Evolutionary conservation across 2,888 invertebrate species (phyloP), one percentile per base, ranked within the genome.

Genomic region (Agonum fuliginosum): DNA sequence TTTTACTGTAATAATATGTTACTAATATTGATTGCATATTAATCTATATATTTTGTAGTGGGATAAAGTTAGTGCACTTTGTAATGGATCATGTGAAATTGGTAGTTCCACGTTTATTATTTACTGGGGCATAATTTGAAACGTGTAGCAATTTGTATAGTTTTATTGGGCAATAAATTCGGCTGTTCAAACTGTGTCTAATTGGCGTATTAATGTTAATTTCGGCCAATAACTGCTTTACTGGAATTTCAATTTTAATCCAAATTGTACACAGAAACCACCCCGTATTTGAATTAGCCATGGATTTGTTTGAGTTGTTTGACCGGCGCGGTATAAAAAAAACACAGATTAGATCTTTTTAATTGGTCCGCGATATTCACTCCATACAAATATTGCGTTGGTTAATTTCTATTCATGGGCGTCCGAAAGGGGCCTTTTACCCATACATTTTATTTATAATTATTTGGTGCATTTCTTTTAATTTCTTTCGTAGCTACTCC

Each of bases 161-260:
- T 62, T 62, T 62, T 62, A 62, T 62, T 62, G 58, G 58, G 30
- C 58, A 62, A 62, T 62, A 62, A 62, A 62, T 62, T 62, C 17
- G 17, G 14, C 14, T 17, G 30, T 62, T 30, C 58, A 62, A 62
- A 62, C 58, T 30, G 58, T 17, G 58, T 62, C 58, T 62, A 62
- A 62, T 62, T 62, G 58, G 58, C 58, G 58, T 62, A 62, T 62
- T 62, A 62, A 62, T 62, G 58, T 62, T 62, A 62, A 62, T 62
- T 62, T 62, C 30, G 58, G 30, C 58, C 58, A 62, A 62, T 62
- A 62, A 62, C 58, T 62, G 58, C 30, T 62, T 30, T 62, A 62
- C 30, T 62, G 58, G 58, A 30, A 62, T 62, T 62, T 27, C 58
- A 62, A 62, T 62, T 62, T 62, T 62, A 62, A 62, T 62, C 58